Conservation (phyloP, 2,113 vertebrate species). For the Dryoscopus gambensis region DNA sequence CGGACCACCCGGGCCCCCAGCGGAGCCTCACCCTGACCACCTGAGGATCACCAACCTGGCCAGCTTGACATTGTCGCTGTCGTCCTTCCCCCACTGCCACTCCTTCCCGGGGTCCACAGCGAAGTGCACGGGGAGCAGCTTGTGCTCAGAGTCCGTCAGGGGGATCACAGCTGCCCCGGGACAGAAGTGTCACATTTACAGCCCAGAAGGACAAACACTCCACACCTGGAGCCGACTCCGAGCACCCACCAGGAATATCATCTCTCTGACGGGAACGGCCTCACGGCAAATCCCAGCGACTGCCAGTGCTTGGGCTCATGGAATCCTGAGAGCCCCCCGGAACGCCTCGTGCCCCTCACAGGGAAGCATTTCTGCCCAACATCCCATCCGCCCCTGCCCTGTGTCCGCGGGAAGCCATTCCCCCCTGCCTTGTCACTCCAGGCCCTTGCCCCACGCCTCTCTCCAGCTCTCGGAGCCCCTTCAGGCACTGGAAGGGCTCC, state of each 20-base stretch:
- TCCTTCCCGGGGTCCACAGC: slow-evolving; percentile 93
- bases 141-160: slow-evolving; percentile 92
- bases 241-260: fast-evolving
- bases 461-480: not conserved
- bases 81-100: slow-evolving; percentile 95
- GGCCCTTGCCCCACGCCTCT: not conserved
- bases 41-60: slow-evolving; percentile 77
- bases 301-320: fast-evolving
- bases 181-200: not conserved
- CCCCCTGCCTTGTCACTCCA: not conserved
- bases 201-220: fast-evolving
- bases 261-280: not conserved
- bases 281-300: fast-evolving
- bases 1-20: not conserved
- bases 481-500: not conserved
- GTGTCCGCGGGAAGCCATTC: not conserved
- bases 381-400: not conserved
- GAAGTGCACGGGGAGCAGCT: slow-evolving; percentile 94
- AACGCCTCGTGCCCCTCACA: not conserved
- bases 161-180: slow-evolving; percentile 86
- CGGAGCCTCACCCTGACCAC: not conserved
- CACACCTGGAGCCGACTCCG: fast-evolving
- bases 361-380: not conserved
- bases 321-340: fast-evolving
- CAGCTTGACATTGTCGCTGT: slow-evolving; percentile 86